phyloP scores from a whole-genome alignment of 2,888 invertebrate genomes.

The Tetramorium bicarinatum region DNA sequence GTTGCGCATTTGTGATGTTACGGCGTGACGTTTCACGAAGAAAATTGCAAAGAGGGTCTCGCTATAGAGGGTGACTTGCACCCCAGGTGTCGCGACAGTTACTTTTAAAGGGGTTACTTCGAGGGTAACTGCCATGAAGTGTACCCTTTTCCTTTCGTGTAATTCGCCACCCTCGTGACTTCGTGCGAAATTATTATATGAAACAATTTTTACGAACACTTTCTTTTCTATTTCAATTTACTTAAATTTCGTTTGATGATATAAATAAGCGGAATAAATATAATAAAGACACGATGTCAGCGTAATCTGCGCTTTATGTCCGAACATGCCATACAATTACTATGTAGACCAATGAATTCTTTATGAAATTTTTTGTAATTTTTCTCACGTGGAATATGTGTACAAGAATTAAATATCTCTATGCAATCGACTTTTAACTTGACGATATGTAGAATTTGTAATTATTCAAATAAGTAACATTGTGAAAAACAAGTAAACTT shows the following conservation, averaged over 20 bases:
- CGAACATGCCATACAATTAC: background rate
- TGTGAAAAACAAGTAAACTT: background rate
- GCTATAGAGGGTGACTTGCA: constrained; percentile 67
- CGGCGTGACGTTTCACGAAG: constrained; percentile 52
- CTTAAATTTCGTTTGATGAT: background rate
- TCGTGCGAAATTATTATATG: constrained; percentile 72
- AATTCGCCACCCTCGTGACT: constrained; percentile 63
- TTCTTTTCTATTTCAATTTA: constrained; percentile 14
- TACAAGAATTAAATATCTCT: background rate
- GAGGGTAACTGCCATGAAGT: constrained; percentile 70
- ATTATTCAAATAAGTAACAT: background rate
- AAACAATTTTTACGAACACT: constrained; percentile 56
- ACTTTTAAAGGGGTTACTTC: constrained; percentile 80
- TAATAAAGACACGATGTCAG: background rate
- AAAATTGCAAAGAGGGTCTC: constrained; percentile 62
- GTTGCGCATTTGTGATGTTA: constrained; percentile 7
- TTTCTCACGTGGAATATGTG: background rate
- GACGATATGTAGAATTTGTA: background rate
- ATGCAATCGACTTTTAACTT: background rate
- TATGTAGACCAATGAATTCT: background rate
- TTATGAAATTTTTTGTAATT: background rate
- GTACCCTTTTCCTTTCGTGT: constrained; percentile 52
- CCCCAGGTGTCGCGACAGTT: constrained; percentile 80
- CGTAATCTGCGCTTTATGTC: background rate
- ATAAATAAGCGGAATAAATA: background rate